A percentile compares a stretch with the other conserved stretches of the same genome.
Conservation (phyloP, 2,113 vertebrate species). For the Pomatostomus ruficeps region DNA sequence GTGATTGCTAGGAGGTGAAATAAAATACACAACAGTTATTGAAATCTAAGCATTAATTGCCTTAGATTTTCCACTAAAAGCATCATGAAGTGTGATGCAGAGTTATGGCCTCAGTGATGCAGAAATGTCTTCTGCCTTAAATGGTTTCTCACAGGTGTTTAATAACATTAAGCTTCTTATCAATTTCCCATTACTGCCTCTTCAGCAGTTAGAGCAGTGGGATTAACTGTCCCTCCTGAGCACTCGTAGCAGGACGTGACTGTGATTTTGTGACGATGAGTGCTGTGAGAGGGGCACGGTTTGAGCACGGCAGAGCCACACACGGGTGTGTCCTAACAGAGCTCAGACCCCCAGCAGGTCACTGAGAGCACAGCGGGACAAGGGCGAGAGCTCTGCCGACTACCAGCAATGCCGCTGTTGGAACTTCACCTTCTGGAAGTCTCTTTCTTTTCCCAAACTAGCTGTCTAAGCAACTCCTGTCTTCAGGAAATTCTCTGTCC, state of each 20-base stretch:
- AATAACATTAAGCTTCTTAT: neutral
- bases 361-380: rapidly evolving
- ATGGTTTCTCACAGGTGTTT: conserved; percentile 4
- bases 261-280: rapidly evolving
- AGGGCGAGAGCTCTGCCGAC: neutral
- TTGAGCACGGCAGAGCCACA: neutral
- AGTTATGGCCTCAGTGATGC: neutral
- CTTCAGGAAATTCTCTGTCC: neutral
- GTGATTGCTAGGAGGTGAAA: neutral
- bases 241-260: neutral
- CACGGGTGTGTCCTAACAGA: neutral
- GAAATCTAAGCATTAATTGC: neutral
- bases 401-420: rapidly evolving
- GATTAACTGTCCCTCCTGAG: neutral
- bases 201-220: neutral
- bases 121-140: neutral
- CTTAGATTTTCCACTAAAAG: neutral
- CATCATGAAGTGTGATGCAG: neutral
- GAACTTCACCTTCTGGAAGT: neutral
- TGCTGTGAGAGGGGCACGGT: neutral
- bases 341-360: neutral
- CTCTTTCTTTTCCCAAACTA: neutral
- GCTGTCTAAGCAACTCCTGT: neutral
- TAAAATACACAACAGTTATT: neutral
- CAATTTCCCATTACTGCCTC: neutral